Evolutionary conservation across 2,113 vertebrate species (phyloP), one percentile per base, ranked within the genome.

Genomic region (Lipophrys pholis): DNA sequence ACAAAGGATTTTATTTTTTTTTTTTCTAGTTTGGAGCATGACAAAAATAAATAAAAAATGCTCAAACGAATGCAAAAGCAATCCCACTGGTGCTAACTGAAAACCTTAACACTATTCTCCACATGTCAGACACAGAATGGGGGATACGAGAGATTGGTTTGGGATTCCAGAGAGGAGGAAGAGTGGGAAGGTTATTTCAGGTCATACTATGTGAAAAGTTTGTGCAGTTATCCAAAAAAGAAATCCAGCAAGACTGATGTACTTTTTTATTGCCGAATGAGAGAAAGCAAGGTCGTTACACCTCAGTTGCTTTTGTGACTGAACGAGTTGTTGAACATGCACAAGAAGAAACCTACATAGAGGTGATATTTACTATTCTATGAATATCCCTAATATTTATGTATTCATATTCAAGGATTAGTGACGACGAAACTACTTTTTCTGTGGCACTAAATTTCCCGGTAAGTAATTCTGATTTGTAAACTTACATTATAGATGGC

Each of bases 401-500:
- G n/a, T n/a, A n/a, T n/a, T n/a, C n/a, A n/a, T n/a, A n/a, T n/a
- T n/a, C n/a, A n/a, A n/a, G n/a, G n/a, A n/a, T n/a, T n/a, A n/a
- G n/a, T n/a, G n/a, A n/a, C n/a, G n/a, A n/a, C n/a, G n/a, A n/a
- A n/a, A n/a, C 21, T 30, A 30, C 21, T 30, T 30, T 30, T 30
- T 30, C 4, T 30, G 21, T 30, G 4, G 21, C 21, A 30, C 4
- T 30, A 30, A 30, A 30, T 30, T 30, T 2, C 21, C n/a, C 11
- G 17, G 43, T 8, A 38, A 16, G 30, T 43, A 30, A 11, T 45
- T 62, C 66, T 30, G 14, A 1, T 1, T 52, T 46, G 38, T 35
- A 56, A 52, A 40, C 8, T 15, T n/a, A 15, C 55, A 6, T 38
- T 68, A 59, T 1, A 74, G 41, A 52, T 35, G n/a, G 41, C 57